These are phyloP conservation scores for Troides helena DNA, from an alignment of 2,888 invertebrate species.

Conservation along the genomic window DNA sequence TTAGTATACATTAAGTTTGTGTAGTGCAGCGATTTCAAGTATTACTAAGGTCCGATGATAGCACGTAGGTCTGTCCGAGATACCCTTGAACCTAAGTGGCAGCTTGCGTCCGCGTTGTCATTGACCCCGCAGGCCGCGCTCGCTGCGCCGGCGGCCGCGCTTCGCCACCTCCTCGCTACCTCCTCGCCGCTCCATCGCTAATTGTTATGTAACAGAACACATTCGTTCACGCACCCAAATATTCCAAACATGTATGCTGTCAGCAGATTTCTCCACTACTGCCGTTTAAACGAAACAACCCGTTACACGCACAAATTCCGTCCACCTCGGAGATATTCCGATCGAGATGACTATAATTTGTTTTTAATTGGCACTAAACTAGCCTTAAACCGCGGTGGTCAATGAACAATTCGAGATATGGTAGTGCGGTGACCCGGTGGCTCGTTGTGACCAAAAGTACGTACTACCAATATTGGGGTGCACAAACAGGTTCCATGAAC, in stretches of 20 bases:
- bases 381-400: conserved; percentile 11
- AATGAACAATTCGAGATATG: conserved; percentile 22
- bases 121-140: conserved; percentile 81
- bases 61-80: conserved; percentile 68
- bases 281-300: conserved; percentile 7
- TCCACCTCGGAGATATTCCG: conserved; percentile 2
- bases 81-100: conserved; percentile 81
- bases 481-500: conserved; percentile 70
- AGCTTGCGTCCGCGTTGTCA: conserved; percentile 80
- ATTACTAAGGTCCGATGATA: conserved; percentile 24
- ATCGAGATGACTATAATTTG: conserved; percentile 16
- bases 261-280: conserved; percentile 19
- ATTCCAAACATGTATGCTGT: conserved; percentile 47
- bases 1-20: not conserved
- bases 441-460: conserved; percentile 38
- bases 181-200: conserved; percentile 51
- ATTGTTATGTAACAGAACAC: conserved; percentile 76
- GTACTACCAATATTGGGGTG: conserved; percentile 63
- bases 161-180: conserved; percentile 41
- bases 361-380: conserved; percentile 25
- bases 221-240: conserved; percentile 57
- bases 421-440: conserved; percentile 33
- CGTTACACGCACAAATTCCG: conserved; percentile 22
- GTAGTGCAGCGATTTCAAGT: not conserved
- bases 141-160: conserved; percentile 45